Percentiles rank a stretch among this genome's conserved stretches.
Conservation (phyloP, 2,797 vertebrate genomes). For the Melanotaenia pygmaea region DNA sequence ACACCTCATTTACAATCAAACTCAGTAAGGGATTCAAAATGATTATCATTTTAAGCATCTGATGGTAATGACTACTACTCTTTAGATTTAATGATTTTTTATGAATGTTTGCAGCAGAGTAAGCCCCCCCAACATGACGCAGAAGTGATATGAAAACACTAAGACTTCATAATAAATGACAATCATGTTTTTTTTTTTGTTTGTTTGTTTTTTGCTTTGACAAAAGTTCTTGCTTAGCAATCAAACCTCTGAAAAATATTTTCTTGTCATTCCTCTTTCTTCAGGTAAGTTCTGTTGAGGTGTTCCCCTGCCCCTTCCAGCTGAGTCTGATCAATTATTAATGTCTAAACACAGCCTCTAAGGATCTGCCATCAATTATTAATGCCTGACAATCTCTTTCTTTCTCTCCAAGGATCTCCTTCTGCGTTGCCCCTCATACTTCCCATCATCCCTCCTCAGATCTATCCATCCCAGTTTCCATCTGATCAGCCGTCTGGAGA, state of each 20-base stretch:
- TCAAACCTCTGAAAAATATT: neutral
- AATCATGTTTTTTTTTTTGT: neutral
- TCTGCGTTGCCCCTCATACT: conserved; percentile 45
- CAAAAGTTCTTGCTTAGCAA: neutral
- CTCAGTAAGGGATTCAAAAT: conserved; percentile 6
- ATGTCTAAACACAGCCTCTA: conserved; percentile 71
- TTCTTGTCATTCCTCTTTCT: conserved; percentile 28
- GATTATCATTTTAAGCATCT: conserved; percentile 32
- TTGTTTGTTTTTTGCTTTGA: neutral
- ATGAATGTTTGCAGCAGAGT: no score
- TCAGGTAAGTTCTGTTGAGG: conserved; percentile 55
- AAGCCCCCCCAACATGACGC: no score
- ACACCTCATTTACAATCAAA: conserved; percentile 35
- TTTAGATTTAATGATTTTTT: neutral
- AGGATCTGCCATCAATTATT: conserved; percentile 75
- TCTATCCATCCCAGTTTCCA: conserved; percentile 24
- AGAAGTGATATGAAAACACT: neutral
- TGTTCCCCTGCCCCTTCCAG: conserved; percentile 55
- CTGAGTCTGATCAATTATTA: conserved; percentile 73
- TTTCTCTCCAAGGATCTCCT: conserved; percentile 69
- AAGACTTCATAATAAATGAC: no score
- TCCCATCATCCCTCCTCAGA: conserved; percentile 31
- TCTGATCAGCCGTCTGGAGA: conserved; percentile 57
- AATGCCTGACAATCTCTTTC: conserved; percentile 60
- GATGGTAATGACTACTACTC: conserved; percentile 3